Conservation (phyloP, 2,797 vertebrate genomes). For the Macrochelys suwanniensis region DNA sequence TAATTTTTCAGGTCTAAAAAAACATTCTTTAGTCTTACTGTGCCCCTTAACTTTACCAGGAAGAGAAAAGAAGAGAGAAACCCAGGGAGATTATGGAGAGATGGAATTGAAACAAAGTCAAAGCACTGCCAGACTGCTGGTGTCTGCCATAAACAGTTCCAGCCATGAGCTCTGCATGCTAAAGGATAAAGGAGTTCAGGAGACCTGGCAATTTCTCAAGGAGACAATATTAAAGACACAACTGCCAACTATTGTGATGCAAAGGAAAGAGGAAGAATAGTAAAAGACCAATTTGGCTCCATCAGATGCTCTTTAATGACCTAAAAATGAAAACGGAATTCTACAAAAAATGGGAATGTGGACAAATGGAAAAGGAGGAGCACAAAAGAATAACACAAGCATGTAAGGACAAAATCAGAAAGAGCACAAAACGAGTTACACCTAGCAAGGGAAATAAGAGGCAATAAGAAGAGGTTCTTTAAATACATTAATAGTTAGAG, state of each 20-base stretch:
- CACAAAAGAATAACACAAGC: too few species aligned
- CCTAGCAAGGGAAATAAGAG: too few species aligned
- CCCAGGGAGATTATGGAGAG: not conserved
- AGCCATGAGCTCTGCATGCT: not conserved
- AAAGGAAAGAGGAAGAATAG: not conserved
- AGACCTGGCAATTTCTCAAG: not conserved
- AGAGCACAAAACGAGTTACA: too few species aligned
- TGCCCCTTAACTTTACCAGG: not conserved
- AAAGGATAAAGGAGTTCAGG: not conserved
- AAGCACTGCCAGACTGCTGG: too few species aligned
- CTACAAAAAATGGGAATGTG: too few species aligned
- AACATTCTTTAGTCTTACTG: not conserved
- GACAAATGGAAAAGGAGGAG: too few species aligned
- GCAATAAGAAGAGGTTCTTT: too few species aligned
- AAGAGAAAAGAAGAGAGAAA: not conserved
- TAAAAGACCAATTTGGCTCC: too few species aligned
- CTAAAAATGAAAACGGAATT: too few species aligned
- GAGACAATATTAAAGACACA: not conserved
- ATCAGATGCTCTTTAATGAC: too few species aligned
- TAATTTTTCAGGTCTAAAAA: not conserved
- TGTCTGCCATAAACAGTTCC: not conserved
- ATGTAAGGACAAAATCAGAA: too few species aligned
- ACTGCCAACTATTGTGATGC: not conserved
- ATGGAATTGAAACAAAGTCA: not conserved
- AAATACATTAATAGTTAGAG: too few species aligned